Evolutionary conservation across 1,140 invertebrate species (phyloP), one percentile per base, ranked within the genome.

Genomic region (Listronotus oregonensis): DNA sequence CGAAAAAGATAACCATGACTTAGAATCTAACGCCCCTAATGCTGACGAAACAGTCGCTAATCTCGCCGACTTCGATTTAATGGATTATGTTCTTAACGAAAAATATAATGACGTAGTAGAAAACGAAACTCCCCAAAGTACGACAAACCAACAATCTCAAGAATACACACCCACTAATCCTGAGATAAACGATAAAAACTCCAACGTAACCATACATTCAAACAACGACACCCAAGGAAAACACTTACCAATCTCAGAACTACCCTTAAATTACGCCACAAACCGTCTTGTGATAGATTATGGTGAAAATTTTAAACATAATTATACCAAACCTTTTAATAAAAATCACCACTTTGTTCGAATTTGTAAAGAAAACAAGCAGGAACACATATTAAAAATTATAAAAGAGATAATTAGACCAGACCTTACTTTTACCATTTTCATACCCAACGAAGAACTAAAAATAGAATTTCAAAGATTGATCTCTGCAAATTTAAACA

Each of bases 1-100:
- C 4, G 40, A 42, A 2, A 15, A 42, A n/a, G 37, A 55, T 6
- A 57, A 67, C 12, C 79, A 81, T 5, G 11, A 15, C 12, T 27
- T 51, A n/a, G n/a, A n/a, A n/a, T n/a, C n/a, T n/a, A n/a, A n/a
- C 17, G 1, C 14, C 11, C 49, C 14, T n/a, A 15, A 17, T 27
- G 17, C 49, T n/a, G 12, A n/a, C 12, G 12, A 17, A n/a, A 17
- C 12, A 1, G 6, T 17, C 15, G 42, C 42, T 43, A 43, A 43
- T 43, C 15, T 43, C 4, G 4, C 47, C 9, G 17, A 50, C 21
- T 27, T 27, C 44, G 14, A 51, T 27, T 40, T n/a, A 32, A 8
- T 2, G 40, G 46, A n/a, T 58, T 7, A 58, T 46, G 14, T 27
- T 37, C 34, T 8, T 2, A 37, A 10, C 34, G 34, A 37, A 37